Evolutionary conservation across 1,140 invertebrate genomes (phyloP).

Genomic region (Lycorma delicatula): DNA sequence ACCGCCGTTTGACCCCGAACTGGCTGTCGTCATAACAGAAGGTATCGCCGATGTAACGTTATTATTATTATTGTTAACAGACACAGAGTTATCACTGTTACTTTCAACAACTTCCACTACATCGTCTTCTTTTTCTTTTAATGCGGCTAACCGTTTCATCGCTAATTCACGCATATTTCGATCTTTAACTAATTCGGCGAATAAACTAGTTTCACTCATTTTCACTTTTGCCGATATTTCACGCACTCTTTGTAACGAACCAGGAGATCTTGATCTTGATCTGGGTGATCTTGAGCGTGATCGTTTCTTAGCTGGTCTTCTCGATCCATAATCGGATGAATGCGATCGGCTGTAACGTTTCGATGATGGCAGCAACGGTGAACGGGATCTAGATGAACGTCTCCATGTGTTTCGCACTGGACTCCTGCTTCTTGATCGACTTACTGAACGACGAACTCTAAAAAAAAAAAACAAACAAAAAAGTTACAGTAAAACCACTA

Average conservation of each 20-base stretch:
- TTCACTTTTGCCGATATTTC: slow-evolving; percentile 44
- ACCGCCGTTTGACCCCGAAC: no score
- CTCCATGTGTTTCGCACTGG: no score
- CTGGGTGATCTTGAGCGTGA: slow-evolving; percentile 11
- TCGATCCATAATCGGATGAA: slow-evolving; percentile 6
- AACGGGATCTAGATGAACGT: no score
- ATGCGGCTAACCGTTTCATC: slow-evolving; percentile 54
- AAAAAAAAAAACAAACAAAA: no score
- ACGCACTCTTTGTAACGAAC: slow-evolving; percentile 19
- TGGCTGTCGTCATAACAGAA: no score
- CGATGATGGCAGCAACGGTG: no score
- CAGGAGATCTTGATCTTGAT: slow-evolving; percentile 19
- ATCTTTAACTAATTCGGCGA: slow-evolving; percentile 78
- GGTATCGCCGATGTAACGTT: neutral
- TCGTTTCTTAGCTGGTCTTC: slow-evolving; percentile 8
- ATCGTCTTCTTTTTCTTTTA: slow-evolving; percentile 45
- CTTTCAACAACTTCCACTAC: slow-evolving; percentile 40
- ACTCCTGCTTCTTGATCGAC: slow-evolving; percentile 11
- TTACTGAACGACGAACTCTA: slow-evolving; percentile 18
- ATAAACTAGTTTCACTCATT: slow-evolving; percentile 74
- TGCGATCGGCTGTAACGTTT: slow-evolving; percentile 17
- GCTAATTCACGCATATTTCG: slow-evolving; percentile 69
- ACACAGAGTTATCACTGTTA: slow-evolving; percentile 49
- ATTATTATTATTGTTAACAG: slow-evolving; percentile 27
- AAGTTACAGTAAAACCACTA: no score